Evolutionary conservation across 2,888 invertebrate species (phyloP), one percentile per base, ranked within the genome.

Genomic region (Epirrhoe tristata): DNA sequence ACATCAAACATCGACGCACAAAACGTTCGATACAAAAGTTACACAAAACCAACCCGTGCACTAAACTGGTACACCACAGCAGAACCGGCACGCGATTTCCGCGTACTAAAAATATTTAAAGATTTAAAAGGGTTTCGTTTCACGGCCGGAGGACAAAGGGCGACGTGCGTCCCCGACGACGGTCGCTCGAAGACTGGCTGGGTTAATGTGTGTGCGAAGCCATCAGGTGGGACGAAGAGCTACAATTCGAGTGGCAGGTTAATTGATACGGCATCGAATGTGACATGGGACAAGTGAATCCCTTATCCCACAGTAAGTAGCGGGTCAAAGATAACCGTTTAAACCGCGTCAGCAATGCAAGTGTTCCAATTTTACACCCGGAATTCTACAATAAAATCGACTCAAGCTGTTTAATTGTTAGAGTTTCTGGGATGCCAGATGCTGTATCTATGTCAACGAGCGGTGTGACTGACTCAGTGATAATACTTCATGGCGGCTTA

Each of bases 31-130:
- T 77, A 74, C 69, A 64, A 75, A 74, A 71, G 66, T 69, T 69
- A 73, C 75, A 77, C 74, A 75, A 74, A 78, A 80, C 75, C 54
- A 70, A 77, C 74, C 58, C 70, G 73, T 76, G 62, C 67, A 75
- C 75, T 68, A 58, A 68, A 68, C 51, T 64, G 67, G 57, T 56
- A 56, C 63, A 67, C 67, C 57, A 67, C 60, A 57, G 57, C 60
- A 57, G 57, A 67, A 61, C 53, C 34, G 79, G 82, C 86, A 87
- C 86, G 82, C 84, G 81, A 83, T 89, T 86, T 85, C 84, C 86
- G 84, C 77, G 78, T 78, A 86, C 84, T 88, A 88, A 88, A 89
- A 88, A 89, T 90, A 88, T 88, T 88, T 82, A 79, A 79, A 85
- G 80, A 79, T 77, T 81, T 79, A 80, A 83, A 84, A 84, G 86